phyloP scores from a whole-genome alignment of 1,140 invertebrate species.

The Penaeus japonicus region DNA sequence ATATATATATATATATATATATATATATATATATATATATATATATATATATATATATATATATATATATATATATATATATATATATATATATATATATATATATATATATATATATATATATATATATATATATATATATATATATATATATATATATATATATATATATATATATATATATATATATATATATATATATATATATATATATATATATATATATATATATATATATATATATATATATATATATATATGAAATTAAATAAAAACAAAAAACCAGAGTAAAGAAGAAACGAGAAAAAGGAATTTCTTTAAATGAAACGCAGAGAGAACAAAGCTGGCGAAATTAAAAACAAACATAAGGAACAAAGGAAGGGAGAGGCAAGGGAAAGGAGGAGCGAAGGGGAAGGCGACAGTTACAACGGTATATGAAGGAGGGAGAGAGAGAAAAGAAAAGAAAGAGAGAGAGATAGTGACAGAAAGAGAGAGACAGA shows the following conservation, averaged over 20 bases:
- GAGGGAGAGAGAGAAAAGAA: neutral
- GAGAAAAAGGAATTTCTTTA: neutral
- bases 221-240: neutral
- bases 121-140: neutral
- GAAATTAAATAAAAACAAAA: neutral
- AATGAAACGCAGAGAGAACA: neutral
- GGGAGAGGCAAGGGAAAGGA: neutral
- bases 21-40: neutral
- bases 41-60: neutral
- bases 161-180: neutral
- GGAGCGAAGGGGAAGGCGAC: neutral
- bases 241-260: neutral
- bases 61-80: neutral
- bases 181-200: conserved; percentile 1
- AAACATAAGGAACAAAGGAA: neutral
- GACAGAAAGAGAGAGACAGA: too few species aligned
- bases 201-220: conserved; percentile 3
- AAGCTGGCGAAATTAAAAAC: neutral
- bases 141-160: neutral
- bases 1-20: neutral
- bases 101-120: neutral
- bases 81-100: neutral
- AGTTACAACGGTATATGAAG: too few species aligned
- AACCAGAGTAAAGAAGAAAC: neutral
- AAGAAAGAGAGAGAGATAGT: neutral